Evolutionary conservation across 2,888 invertebrate genomes (phyloP).

Genomic region (Malthinus flaveolus): DNA sequence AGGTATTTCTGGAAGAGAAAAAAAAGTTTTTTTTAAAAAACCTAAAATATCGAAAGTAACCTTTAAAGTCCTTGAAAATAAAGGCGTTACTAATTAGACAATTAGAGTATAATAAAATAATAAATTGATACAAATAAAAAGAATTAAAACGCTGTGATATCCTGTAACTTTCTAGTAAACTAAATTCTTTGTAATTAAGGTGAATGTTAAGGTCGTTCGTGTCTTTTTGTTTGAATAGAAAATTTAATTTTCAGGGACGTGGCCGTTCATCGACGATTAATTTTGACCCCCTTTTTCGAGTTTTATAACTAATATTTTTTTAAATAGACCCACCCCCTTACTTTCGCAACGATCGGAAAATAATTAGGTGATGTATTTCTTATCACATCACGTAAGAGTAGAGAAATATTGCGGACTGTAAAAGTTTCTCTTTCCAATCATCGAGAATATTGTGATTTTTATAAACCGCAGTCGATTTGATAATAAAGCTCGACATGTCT

Average conservation of each 20-base stretch:
- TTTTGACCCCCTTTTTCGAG: too few relatives aligned
- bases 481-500: not conserved
- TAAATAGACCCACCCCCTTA: too few relatives aligned
- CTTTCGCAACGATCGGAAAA: too few relatives aligned
- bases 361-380: too few relatives aligned
- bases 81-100: not conserved
- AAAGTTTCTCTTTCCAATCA: too few relatives aligned
- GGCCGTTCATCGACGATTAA: too few relatives aligned
- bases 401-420: too few relatives aligned
- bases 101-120: not conserved
- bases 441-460: too few relatives aligned
- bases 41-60: not conserved
- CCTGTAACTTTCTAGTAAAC: slow-evolving; percentile 6
- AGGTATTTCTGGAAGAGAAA: too few relatives aligned
- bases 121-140: not conserved
- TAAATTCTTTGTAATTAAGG: not conserved
- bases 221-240: slow-evolving; percentile 2
- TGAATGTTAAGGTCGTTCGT: slow-evolving; percentile 6
- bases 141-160: slow-evolving; percentile 2
- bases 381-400: too few relatives aligned
- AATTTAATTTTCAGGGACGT: not conserved
- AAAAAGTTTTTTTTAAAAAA: not conserved
- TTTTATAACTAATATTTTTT: too few relatives aligned
- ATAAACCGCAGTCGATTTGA: too few relatives aligned
- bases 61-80: not conserved